Evolutionary conservation across 1,140 invertebrate species (phyloP).

Genomic region (Tetramorium parvispinum): DNA sequence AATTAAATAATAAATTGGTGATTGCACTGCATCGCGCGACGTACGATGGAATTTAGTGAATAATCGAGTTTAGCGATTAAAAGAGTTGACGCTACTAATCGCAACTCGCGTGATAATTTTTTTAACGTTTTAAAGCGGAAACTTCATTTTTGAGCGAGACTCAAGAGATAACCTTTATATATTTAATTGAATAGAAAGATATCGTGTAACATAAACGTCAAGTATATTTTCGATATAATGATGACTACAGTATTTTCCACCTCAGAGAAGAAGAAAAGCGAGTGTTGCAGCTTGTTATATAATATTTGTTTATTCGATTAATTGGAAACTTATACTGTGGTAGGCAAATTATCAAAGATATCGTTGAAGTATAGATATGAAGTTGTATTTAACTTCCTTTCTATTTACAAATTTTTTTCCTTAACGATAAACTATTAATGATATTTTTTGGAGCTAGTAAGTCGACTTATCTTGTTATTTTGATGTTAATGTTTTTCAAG

Average conservation of each 20-base stretch:
- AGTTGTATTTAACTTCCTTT: neutral
- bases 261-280: neutral
- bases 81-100: neutral
- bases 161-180: neutral
- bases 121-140: neutral
- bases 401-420: neutral
- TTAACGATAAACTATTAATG: neutral
- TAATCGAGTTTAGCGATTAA: neutral
- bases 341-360: neutral
- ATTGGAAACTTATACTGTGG: neutral
- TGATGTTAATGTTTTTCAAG: neutral
- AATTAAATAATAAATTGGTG: neutral
- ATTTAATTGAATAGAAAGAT: neutral
- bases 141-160: neutral
- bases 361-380: neutral
- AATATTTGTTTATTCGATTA: conserved; percentile 18
- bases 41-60: neutral
- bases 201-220: neutral
- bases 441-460: neutral
- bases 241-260: neutral
- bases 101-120: neutral
- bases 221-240: neutral
- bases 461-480: neutral
- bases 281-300: neutral
- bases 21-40: neutral